A percentile compares a stretch with the other conserved stretches of the same genome.
Evolutionary conservation across 1,140 invertebrate genomes (phyloP).

Genomic region (Cyrtorhinus lividipennis): DNA sequence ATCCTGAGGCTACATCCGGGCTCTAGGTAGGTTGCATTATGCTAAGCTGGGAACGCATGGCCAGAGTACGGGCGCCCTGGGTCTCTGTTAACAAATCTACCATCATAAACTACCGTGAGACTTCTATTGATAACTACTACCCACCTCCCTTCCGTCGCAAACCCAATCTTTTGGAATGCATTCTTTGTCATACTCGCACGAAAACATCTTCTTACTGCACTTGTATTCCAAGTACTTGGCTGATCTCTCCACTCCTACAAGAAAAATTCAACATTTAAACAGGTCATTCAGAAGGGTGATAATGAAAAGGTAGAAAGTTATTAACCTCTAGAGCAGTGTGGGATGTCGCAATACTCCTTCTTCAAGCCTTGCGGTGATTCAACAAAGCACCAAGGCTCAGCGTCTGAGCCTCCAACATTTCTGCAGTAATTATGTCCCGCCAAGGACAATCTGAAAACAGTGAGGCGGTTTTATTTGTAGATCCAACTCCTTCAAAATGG

Average conservation of each 20-base stretch:
- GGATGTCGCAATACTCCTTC: slow-evolving; percentile 41
- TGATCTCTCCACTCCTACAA: slow-evolving; percentile 18
- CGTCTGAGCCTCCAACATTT: slow-evolving; percentile 36
- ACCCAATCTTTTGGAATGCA: slow-evolving; percentile 38
- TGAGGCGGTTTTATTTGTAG: neutral
- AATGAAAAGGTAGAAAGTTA: too few species aligned
- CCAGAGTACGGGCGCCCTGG: too few species aligned
- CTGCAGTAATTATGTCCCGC: slow-evolving; percentile 38
- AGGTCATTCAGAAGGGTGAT: too few species aligned
- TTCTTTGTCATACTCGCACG: slow-evolving; percentile 33
- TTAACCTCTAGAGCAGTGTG: slow-evolving; percentile 29
- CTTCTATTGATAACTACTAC: too few species aligned
- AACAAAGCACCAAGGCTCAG: slow-evolving; percentile 42
- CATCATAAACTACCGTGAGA: too few species aligned
- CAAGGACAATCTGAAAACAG: slow-evolving; percentile 28
- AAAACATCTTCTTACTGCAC: slow-evolving; percentile 34
- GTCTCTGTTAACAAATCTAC: too few species aligned
- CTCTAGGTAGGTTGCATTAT: too few species aligned
- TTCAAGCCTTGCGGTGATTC: slow-evolving; percentile 26
- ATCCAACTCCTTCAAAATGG: neutral
- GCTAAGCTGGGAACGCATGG: too few species aligned
- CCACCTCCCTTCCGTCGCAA: slow-evolving; percentile 37
- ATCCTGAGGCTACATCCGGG: too few species aligned
- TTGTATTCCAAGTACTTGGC: slow-evolving; percentile 22
- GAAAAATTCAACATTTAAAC: neutral